Evolutionary conservation across 1,140 invertebrate genomes (phyloP), one percentile per base, ranked within the genome.

Genomic region (Camponotus vicinus): DNA sequence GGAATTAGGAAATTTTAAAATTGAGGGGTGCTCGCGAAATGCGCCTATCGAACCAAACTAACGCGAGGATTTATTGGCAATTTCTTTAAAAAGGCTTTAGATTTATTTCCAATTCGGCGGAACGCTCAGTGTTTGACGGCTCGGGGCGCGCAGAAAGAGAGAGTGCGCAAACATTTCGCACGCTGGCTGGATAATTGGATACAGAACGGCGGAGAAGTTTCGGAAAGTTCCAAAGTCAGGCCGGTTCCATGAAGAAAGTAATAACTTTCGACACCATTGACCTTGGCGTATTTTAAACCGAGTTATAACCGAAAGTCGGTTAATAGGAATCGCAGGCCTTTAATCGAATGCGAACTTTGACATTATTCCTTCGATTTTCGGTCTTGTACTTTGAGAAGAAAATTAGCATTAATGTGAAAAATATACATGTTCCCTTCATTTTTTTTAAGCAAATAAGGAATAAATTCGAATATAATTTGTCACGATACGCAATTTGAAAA

Each of bases 1-100:
- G 89, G 94, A 94, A 94, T 95, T 95, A 95, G 92, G 92, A 90
- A 94, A 93, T 93, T 94, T 94, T 93, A 91, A 94, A 95, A 92
- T 94, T 90, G 88, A 88, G 71, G 91, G 93, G 90, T 88, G 86
- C 77, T 82, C 67, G 73, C 84, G 92, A 91, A 52, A 52, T 52
- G 49, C 91, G 92, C 90, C 92, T 93, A 92, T 63, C 78, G 92
- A 92, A 90, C 91, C 88, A 91, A 67, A 89, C 90, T 94, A 94
- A 93, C 92, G 79, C 87, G 91, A 90, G 86, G 93, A 95, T 94
- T 94, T 94, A 94, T 94, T 94, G 93, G 90, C 94, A 94, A 95
- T 95, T 94, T 94, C 93, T 94, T 91, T 93, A 93, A 94, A 93
- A 94, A 94, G 93, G 91, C 91, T 91, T 87, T 92, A 89, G 91